Evolutionary conservation across 2,888 invertebrate genomes (phyloP).

Genomic region (Ypsolopha sequella): DNA sequence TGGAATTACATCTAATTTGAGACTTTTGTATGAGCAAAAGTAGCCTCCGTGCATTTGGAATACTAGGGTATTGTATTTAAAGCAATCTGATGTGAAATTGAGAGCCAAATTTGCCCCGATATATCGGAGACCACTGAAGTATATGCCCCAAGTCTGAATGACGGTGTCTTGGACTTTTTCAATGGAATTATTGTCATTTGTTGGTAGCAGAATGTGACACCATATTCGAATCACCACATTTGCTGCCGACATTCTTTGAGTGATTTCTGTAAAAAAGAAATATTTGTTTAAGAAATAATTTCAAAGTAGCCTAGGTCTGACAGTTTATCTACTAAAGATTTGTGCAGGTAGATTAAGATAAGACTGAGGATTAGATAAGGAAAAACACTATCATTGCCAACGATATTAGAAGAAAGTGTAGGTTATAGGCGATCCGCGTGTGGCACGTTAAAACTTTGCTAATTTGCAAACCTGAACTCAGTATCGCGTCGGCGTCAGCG

Average conservation of each 20-base stretch:
- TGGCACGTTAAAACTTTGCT: too few species aligned
- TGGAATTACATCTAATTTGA: slow-evolving; percentile 60
- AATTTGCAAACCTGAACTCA: too few species aligned
- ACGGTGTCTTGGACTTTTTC: slow-evolving; percentile 60
- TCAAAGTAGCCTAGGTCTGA: too few species aligned
- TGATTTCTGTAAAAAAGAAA: slow-evolving; percentile 43
- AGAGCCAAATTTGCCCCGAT: slow-evolving; percentile 78
- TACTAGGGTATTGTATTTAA: slow-evolving; percentile 81
- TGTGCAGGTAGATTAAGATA: too few species aligned
- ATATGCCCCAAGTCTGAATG: slow-evolving; percentile 86
- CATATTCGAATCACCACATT: slow-evolving; percentile 61
- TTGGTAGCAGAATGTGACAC: slow-evolving; percentile 42
- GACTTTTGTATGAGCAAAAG: slow-evolving; percentile 76
- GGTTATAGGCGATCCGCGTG: too few species aligned
- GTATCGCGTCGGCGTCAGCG: too few species aligned
- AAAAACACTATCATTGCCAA: too few species aligned
- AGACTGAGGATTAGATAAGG: too few species aligned
- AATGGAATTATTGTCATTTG: slow-evolving; percentile 16
- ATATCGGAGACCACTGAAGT: slow-evolving; percentile 86
- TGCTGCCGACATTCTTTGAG: slow-evolving; percentile 55
- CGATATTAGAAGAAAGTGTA: too few species aligned
- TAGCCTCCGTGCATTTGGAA: slow-evolving; percentile 91
- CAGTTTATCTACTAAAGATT: too few species aligned
- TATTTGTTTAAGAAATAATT: neutral
- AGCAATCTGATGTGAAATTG: slow-evolving; percentile 74